Percentiles rank a stretch among this genome's conserved stretches.
Evolutionary conservation across 2,888 invertebrate genomes (phyloP).

Genomic region (Meghimatium bilineatum): DNA sequence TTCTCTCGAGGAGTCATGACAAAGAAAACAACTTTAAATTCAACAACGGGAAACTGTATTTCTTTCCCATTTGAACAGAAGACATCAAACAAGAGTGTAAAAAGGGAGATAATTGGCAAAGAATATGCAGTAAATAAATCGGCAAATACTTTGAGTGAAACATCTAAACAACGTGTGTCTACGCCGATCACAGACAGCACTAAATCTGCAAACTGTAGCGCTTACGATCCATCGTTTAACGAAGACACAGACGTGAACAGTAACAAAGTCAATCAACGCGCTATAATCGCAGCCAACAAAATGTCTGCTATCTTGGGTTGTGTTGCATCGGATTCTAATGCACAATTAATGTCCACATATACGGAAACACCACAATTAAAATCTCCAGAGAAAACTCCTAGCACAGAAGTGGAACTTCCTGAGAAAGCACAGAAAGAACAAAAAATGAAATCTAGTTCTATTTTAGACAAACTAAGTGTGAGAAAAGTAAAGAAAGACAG

Average conservation of each 20-base stretch:
- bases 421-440: slow-evolving; percentile 61
- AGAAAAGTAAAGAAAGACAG: slow-evolving; percentile 67
- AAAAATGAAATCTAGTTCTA: slow-evolving; percentile 60
- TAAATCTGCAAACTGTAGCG: not conserved
- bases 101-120: not conserved
- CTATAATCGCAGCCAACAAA: not conserved
- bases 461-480: slow-evolving; percentile 70
- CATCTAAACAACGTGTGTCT: not conserved
- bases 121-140: not conserved
- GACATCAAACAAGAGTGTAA: not conserved
- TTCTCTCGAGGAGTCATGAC: slow-evolving; percentile 35
- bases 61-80: not conserved
- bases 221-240: not conserved
- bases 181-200: not conserved
- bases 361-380: not conserved
- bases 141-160: not conserved
- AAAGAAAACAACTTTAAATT: slow-evolving; percentile 31
- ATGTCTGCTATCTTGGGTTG: not conserved
- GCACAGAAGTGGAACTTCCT: slow-evolving; percentile 60
- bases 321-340: not conserved
- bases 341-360: not conserved
- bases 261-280: not conserved
- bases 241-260: not conserved
- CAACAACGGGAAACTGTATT: slow-evolving; percentile 10
- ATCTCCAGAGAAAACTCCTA: not conserved